These are phyloP conservation scores for Nannoperca australis DNA, from an alignment of 2,797 vertebrate species.

Conservation along the genomic window DNA sequence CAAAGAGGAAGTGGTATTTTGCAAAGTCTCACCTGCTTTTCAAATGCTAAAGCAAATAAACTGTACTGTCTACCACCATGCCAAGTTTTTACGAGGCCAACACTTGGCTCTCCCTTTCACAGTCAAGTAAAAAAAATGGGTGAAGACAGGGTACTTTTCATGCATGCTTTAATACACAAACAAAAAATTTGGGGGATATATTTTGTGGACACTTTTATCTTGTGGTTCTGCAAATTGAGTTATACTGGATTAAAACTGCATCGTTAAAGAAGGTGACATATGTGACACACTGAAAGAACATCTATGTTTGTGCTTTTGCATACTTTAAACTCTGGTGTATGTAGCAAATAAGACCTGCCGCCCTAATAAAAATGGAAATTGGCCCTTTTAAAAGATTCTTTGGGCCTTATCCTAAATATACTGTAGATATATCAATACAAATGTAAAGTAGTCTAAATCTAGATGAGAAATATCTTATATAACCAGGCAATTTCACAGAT, in stretches of 20 bases:
- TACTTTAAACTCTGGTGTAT: not conserved
- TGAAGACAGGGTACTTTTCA: conserved; percentile 62
- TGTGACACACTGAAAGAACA: not conserved
- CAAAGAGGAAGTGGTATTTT: conserved; percentile 59
- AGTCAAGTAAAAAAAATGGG: conserved; percentile 45
- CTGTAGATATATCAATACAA: not conserved
- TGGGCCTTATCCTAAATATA: not conserved
- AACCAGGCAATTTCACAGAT: not conserved
- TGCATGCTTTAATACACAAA: conserved; percentile 58
- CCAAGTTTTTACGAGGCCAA: conserved; percentile 61
- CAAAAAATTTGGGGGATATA: conserved; percentile 56
- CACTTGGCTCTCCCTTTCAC: conserved; percentile 50
- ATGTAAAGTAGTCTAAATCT: not conserved
- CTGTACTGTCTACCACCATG: conserved; percentile 54
- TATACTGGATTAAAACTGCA: conserved; percentile 12
- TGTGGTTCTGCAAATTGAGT: conserved; percentile 17
- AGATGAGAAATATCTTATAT: not conserved
- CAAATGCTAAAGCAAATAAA: conserved; percentile 66
- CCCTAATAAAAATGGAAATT: not conserved
- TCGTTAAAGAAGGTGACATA: not conserved
- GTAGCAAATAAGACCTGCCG: not conserved
- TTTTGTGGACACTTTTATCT: conserved; percentile 35
- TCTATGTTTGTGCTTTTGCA: not conserved
- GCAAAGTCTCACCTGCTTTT: conserved; percentile 66
- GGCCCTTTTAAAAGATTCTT: not conserved